Evolutionary conservation across 2,113 vertebrate species (phyloP), one percentile per base, ranked within the genome.

Genomic region (Xiphophorus hellerii): DNA sequence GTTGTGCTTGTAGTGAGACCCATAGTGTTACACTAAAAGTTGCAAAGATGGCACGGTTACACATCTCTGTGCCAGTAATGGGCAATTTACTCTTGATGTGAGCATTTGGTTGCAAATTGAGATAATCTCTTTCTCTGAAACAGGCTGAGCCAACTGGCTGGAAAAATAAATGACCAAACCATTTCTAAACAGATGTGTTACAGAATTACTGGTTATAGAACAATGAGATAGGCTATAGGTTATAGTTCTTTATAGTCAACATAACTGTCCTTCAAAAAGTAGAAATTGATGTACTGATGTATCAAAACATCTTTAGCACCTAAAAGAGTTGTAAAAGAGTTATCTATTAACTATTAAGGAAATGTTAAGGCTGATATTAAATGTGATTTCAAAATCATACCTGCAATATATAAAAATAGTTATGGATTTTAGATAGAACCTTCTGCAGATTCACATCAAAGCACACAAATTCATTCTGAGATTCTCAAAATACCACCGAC

Each of bases 51-150:
- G 20, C 22, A 69, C 27, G 15, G 29, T 58, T 78, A 69, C 27
- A 35, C 25, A 73, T 30, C 29, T 58, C 14, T n/a, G 39, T 71
- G 15, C 33, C 35, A 65, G 13, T n/a, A 31, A 63, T 58, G 15
- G 67, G 27, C 22, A 72, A 58, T 75, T 74, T 66, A 66, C 29
- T 29, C 67, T 66, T 44, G 31, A 28, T 63, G 71, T 58, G 63
- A 62, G 61, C 27, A 74, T 70, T 25, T n/a, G 62, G 35, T 31
- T 67, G 54, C 4, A 64, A 54, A 3, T 31, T 70, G 31, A 64
- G 25, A 17, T 30, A 4, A 7, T 42, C 31, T 14, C 27, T 29
- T 25, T 79, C 31, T 39, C 37, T n/a, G 29, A 61, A 63, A 60
- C 27, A 4, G 27, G 67, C 13, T 39, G 29, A 39, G 75, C 78